These are phyloP conservation scores for Parnassius mnemosyne DNA, from an alignment of 2,888 invertebrate genomes.

Conservation along the genomic window DNA sequence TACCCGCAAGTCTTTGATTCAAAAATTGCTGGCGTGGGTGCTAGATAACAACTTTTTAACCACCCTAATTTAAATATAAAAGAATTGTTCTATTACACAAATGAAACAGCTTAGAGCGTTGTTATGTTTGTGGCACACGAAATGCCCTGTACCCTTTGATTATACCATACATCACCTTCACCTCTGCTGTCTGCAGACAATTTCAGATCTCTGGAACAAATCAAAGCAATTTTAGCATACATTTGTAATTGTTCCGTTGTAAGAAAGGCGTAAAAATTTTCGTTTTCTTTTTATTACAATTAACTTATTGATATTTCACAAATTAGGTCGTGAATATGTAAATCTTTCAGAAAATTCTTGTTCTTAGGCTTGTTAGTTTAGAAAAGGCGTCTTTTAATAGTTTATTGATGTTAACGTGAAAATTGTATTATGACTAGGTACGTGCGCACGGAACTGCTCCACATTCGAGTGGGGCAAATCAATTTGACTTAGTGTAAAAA, in stretches of 20 bases:
- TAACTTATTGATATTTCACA: too few relatives aligned
- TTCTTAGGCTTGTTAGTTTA: too few relatives aligned
- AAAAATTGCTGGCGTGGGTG: constrained; percentile 48
- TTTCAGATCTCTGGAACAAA: constrained; percentile 23
- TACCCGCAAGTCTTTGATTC: constrained; percentile 23
- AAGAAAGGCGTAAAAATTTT: background rate
- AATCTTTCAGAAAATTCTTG: too few relatives aligned
- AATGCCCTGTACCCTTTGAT: constrained; percentile 12
- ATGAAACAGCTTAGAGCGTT: constrained; percentile 19
- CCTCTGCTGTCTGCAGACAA: constrained; percentile 17
- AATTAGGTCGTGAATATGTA: too few relatives aligned
- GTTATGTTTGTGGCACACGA: constrained; percentile 32
- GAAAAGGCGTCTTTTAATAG: too few relatives aligned
- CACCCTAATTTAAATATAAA: constrained; percentile 22
- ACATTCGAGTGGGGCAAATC: too few relatives aligned
- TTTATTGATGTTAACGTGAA: too few relatives aligned
- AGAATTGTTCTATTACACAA: constrained; percentile 25
- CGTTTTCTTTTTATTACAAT: too few relatives aligned
- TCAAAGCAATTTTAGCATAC: constrained; percentile 6
- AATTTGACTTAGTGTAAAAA: too few relatives aligned
- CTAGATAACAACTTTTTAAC: constrained; percentile 33
- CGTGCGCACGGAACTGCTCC: too few relatives aligned
- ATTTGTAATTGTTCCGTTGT: background rate
- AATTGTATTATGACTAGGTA: too few relatives aligned
- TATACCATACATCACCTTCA: background rate